Conservation (phyloP, 2,113 vertebrate species). For the Chloebia gouldiae region DNA sequence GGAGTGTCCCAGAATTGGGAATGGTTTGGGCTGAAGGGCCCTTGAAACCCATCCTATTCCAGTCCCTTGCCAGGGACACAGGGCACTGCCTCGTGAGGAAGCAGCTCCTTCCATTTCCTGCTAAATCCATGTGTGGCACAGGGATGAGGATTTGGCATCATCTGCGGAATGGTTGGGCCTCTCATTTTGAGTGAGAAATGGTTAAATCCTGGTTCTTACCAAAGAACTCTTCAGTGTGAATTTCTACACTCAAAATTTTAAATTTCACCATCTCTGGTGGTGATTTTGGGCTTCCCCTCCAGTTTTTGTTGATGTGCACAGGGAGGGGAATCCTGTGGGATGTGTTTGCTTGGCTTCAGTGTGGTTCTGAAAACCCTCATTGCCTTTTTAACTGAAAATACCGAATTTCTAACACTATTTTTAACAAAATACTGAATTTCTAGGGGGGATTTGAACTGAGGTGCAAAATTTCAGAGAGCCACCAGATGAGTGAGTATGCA, state of each 20-base stretch:
- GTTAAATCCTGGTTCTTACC: rapidly evolving
- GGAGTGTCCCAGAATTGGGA: rapidly evolving
- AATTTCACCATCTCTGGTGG: not conserved
- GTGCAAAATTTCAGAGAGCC: not conserved
- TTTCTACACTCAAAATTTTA: not conserved
- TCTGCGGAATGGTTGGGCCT: not conserved
- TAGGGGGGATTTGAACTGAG: rapidly evolving
- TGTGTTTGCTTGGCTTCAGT: not conserved
- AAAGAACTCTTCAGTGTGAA: not conserved
- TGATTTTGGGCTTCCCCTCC: rapidly evolving
- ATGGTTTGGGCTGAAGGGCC: not conserved
- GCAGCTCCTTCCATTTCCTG: not conserved
- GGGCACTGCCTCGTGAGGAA: rapidly evolving
- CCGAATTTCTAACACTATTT: too few relatives aligned
- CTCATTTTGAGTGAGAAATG: not conserved
- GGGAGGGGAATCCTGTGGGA: not conserved
- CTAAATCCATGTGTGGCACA: rapidly evolving
- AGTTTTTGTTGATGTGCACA: rapidly evolving
- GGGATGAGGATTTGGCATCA: not conserved
- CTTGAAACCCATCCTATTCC: rapidly evolving
- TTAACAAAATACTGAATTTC: not conserved
- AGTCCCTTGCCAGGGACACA: not conserved
- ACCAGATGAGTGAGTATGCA: not conserved
- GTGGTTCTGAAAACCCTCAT: not conserved
- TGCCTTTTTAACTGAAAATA: not conserved